These are phyloP conservation scores for Alviniconcha strummeri DNA, from an alignment of 2,888 invertebrate genomes.

Conservation along the genomic window DNA sequence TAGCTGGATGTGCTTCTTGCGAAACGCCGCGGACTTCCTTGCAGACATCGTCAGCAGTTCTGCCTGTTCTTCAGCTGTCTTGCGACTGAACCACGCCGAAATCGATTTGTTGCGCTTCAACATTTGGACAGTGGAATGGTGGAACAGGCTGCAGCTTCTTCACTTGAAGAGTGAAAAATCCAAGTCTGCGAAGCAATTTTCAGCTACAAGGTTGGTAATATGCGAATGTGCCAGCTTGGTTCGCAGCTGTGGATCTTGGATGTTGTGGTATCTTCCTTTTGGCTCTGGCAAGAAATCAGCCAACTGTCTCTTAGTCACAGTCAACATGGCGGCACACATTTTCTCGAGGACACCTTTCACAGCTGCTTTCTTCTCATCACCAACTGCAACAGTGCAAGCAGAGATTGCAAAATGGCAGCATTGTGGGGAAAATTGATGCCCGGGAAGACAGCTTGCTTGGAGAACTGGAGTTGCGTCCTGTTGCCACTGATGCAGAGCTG, in stretches of 20 bases:
- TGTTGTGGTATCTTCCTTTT: constrained; percentile 7
- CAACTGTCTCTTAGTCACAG: constrained; percentile 13
- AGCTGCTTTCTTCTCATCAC: background rate
- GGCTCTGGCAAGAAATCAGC: constrained; percentile 26
- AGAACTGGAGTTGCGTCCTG: background rate
- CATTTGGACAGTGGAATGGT: constrained; percentile 30
- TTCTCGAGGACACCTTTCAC: background rate
- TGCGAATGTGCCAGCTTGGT: constrained; percentile 1
- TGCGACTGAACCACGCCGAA: background rate
- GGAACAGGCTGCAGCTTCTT: constrained; percentile 14
- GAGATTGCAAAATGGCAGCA: constrained; percentile 12
- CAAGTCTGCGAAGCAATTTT: constrained; percentile 23
- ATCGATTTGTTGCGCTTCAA: constrained; percentile 28
- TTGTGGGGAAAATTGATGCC: background rate
- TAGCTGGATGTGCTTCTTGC: constrained; percentile 7
- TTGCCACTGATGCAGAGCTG: background rate
- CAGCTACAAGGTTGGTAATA: constrained; percentile 21
- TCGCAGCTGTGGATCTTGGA: constrained; percentile 4
- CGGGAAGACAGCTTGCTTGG: background rate
- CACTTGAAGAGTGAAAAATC: constrained; percentile 28
- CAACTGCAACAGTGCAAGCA: background rate
- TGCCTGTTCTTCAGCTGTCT: constrained; percentile 6
- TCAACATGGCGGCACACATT: background rate
- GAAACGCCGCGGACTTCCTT: background rate
- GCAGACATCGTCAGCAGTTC: constrained; percentile 14